Evolutionary conservation across 2,797 vertebrate genomes (phyloP), one percentile per base, ranked within the genome.

Genomic region (Eulemur coronatus): DNA sequence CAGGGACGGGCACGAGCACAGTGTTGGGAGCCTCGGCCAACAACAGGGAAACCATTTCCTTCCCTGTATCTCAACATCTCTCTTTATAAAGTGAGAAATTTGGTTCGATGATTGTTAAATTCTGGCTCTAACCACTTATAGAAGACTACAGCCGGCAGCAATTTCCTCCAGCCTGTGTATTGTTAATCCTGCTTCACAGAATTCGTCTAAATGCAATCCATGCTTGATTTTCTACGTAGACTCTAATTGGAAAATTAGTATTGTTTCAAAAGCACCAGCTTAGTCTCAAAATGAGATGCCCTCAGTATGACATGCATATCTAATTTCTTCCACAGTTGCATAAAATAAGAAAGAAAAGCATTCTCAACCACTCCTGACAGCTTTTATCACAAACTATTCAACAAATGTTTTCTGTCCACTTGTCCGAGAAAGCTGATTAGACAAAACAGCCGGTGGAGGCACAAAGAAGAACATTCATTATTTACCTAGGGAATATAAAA

Each of bases 191-290:
- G 41, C 91, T 80, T 92, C 63, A 57, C 18, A 52, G 38, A 90
- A 94, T 90, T 81, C 12, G 7, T 82, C 93, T 95, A 84, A 96
- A 90, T 84, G 61, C 38, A 92, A 72, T 72, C 48, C 82, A 26
- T 67, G 73, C 84, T 95, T 95, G 79, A 92, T 88, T 92, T 93
- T 84, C 91, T 96, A 84, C 20, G 9, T 13, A 63, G 67, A 75
- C 41, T 85, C 89, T 97, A 97, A 98, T 96, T 98, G 82, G 93
- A 94, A 96, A 98, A 97, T 97, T 93, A 95, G 91, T 85, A 96
- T 95, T 97, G 93, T 97, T 97, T 97, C 87, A 92, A 95, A 97
- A 85, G 57, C 57, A 87, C 84, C 35, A 20, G 57, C 63, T 90
- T 85, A 89, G 89, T 72, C 84, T 97, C 91, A 72, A 95, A 95